phyloP scores from a whole-genome alignment of 1,140 invertebrate species.

The Psilanteris sp. region DNA sequence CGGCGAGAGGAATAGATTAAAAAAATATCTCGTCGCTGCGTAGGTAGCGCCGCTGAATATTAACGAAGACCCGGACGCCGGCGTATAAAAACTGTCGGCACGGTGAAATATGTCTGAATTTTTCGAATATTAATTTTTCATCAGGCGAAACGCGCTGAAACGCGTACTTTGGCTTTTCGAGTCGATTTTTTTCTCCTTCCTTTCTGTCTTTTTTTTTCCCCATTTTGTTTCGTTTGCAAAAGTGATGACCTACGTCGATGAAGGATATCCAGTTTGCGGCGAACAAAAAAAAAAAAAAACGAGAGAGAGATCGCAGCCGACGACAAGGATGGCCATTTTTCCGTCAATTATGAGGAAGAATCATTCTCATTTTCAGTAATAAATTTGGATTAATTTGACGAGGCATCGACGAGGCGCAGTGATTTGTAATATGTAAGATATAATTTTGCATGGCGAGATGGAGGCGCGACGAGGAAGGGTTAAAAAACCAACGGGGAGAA shows the following conservation, averaged over 20 bases:
- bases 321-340: slow-evolving; percentile 48
- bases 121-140: slow-evolving; percentile 53
- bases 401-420: slow-evolving; percentile 31
- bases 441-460: slow-evolving; percentile 44
- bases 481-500: slow-evolving; percentile 21
- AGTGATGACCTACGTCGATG: slow-evolving; percentile 41
- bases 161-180: slow-evolving; percentile 41
- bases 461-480: slow-evolving; percentile 6
- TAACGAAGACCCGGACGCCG: slow-evolving; percentile 24
- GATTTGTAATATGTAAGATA: slow-evolving; percentile 44
- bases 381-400: slow-evolving; percentile 56
- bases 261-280: slow-evolving; percentile 49
- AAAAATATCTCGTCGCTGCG: slow-evolving; percentile 26
- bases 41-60: slow-evolving; percentile 46
- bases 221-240: too few relatives aligned
- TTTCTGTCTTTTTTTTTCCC: neutral
- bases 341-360: slow-evolving; percentile 39
- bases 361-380: slow-evolving; percentile 53
- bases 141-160: slow-evolving; percentile 19
- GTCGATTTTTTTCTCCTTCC: slow-evolving; percentile 3
- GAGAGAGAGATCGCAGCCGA: slow-evolving; percentile 19
- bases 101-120: slow-evolving; percentile 40
- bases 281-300: slow-evolving; percentile 14
- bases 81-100: slow-evolving; percentile 40
- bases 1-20: slow-evolving; percentile 22